phyloP scores from a whole-genome alignment of 2,888 invertebrate genomes.

The Ophion slaviceki region DNA sequence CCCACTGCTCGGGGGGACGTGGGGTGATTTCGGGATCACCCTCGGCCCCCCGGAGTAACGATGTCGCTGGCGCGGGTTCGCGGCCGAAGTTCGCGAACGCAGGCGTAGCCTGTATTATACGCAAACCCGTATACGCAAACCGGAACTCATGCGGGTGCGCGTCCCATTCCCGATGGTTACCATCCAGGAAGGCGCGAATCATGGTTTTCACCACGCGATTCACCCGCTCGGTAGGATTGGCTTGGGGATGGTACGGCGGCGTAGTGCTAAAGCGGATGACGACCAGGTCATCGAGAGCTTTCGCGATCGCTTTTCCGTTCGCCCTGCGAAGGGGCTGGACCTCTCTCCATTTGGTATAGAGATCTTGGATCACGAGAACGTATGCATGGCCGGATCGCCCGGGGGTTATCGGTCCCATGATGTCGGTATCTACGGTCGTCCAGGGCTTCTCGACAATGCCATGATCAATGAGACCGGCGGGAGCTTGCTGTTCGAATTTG shows the following conservation, averaged over 20 bases:
- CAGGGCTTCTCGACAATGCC: conserved; percentile 53
- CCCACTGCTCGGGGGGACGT: neutral
- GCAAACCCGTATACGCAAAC: no score
- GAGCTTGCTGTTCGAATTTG: conserved; percentile 1
- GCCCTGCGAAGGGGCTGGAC: conserved; percentile 57
- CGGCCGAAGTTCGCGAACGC: conserved; percentile 62
- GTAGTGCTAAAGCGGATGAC: conserved; percentile 25
- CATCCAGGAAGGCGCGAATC: conserved; percentile 48
- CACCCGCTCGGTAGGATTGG: conserved; percentile 20
- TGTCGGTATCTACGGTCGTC: conserved; percentile 57
- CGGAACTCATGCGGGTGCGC: conserved; percentile 42
- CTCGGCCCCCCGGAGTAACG: conserved; percentile 44
- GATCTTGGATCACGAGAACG: conserved; percentile 64
- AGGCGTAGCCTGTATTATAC: conserved; percentile 37
- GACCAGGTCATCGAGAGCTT: conserved; percentile 46
- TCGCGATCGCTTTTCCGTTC: conserved; percentile 49
- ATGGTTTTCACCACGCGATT: conserved; percentile 8
- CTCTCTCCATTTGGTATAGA: conserved; percentile 60
- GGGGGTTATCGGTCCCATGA: conserved; percentile 63
- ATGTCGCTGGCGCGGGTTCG: no score
- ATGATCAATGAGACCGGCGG: conserved; percentile 23
- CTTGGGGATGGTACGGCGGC: neutral
- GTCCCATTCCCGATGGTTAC: conserved; percentile 67
- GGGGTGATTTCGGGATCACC: neutral
- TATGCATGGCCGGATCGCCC: conserved; percentile 30